Evolutionary conservation across 2,888 invertebrate genomes (phyloP), one percentile per base, ranked within the genome.

Genomic region (Drosophila recens): DNA sequence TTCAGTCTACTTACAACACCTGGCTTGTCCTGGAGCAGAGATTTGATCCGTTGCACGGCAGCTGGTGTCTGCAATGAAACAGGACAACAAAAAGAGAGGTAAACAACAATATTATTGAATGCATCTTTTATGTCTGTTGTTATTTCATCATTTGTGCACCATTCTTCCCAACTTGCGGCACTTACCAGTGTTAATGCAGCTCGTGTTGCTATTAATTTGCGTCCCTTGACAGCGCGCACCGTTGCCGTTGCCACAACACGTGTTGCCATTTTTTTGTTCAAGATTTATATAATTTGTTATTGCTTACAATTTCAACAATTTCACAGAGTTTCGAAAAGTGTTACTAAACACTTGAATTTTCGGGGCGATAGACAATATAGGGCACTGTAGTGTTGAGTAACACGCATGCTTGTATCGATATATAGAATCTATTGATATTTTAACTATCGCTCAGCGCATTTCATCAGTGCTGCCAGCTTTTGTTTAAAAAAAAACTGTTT

Each of bases 181-280:
- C 88, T 87, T 91, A 93, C 93, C 90, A 98, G 93, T 74, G 96
- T 95, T 59, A 98, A 93, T 3, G 98, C 98, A 78, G 98, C 97
- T 87, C 97, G 94, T 48, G 96, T 95, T n/a, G 98, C 96, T 72
- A 97, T 92, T 72, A 96, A 92, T 92, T 95, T 95, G 90, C 97
- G 95, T 82, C 95, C 96, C 92, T 96, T 96, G 30, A 97, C 96
- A 79, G 98, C 97, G 83, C 97, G 95, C 33, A 98, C 97, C 62
- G 98, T 97, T 33, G 98, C 98, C 91, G 97, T 96, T 69, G 96
- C 97, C 89, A 96, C 95, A 72, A 95, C 94, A 94, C 95, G 96
- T 78, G 96, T 95, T 92, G 96, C 95, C 96, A 97, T 97, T 88
- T 92, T 86, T 45, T 38, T 38, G 10, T 67, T 57, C 42, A 38